Base-by-base conservation (phyloP, 2,113 vertebrate species). In the Tympanuchus pallidicinctus region DNA sequence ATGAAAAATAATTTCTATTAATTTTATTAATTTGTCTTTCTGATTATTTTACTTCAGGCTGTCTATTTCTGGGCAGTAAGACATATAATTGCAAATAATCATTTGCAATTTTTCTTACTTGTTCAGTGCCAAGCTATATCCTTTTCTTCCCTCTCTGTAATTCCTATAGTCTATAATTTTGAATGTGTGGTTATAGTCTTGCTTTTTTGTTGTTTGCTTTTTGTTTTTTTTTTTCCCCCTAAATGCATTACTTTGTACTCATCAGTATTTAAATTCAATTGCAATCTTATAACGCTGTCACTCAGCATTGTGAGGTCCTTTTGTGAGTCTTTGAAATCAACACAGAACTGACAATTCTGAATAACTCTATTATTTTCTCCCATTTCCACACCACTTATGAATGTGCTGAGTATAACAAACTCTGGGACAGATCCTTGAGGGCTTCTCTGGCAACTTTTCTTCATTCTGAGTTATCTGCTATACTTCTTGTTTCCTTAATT, bases 321-420 rank as follows among this genome's bases (percentile, higher is more conserved):
- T 90, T 91, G 85, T 88, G 38, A 88, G 76, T 18, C 78, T 95
- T 92, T 85, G 75, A 94, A 94, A 91, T 94, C 82, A 92, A 56
- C 45, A 80, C 64, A 77, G 67, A 95, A 82, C 42, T 86, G 82
- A 85, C 24, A 80, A 24, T 77, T 89, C 64, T 91, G 85, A 92
- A 88, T 80, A 91, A 71, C 22, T 73, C 78, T 85, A 45, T 66
- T 88, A 82, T 85, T 94, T 94, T 74, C 90, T 95, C 56, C 10
- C 6, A 42, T 88, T 73, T 45, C 19, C 75, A 60, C 60, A 77
- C 40, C n/a, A 43, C 52, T 76, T 92, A 89, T 91, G 85, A 86
- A 89, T 92, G 94, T 88, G 64, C 82, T 80, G 78, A 92, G 27
- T 47, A 90, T 90, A 90, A 90, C 27, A 91, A 89, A 80, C 11